These are phyloP conservation scores for Leucopternis melanops DNA, from an alignment of 2,113 vertebrate genomes.

Conservation along the genomic window DNA sequence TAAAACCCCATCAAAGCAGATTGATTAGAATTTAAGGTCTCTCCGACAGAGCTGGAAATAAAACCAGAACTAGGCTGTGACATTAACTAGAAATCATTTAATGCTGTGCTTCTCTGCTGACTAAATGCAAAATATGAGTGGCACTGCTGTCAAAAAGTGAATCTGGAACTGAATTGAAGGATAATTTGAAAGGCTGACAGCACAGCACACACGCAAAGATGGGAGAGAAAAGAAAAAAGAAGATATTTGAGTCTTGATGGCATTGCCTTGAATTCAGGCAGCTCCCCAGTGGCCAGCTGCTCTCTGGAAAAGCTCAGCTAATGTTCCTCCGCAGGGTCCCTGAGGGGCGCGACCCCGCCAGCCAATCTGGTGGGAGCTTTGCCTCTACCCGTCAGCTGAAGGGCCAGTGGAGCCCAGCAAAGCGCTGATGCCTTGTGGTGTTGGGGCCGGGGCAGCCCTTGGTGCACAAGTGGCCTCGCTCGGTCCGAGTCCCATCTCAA, in stretches of 20 bases:
- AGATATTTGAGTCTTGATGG: background rate
- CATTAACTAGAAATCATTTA: background rate
- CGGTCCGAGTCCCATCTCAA: background rate
- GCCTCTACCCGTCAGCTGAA: background rate
- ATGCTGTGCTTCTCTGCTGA: background rate
- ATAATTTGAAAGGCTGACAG: background rate
- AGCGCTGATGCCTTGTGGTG: accelerated
- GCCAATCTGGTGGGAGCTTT: background rate
- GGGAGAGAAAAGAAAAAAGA: background rate
- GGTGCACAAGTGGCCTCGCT: background rate
- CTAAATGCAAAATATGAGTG: background rate
- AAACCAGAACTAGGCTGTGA: background rate
- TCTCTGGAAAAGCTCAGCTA: background rate
- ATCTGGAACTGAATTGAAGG: background rate
- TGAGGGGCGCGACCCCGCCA: background rate
- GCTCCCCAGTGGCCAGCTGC: accelerated
- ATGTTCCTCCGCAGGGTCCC: accelerated
- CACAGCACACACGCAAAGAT: background rate
- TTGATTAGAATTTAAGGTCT: background rate
- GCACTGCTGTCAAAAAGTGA: background rate
- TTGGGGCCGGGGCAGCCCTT: accelerated
- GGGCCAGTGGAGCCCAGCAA: background rate
- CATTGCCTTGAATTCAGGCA: background rate
- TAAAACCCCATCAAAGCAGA: background rate
- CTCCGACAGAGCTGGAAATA: background rate